Evolutionary conservation across 92 coral and sea anemone species (phyloP).

Genomic region (Porites lobata): DNA sequence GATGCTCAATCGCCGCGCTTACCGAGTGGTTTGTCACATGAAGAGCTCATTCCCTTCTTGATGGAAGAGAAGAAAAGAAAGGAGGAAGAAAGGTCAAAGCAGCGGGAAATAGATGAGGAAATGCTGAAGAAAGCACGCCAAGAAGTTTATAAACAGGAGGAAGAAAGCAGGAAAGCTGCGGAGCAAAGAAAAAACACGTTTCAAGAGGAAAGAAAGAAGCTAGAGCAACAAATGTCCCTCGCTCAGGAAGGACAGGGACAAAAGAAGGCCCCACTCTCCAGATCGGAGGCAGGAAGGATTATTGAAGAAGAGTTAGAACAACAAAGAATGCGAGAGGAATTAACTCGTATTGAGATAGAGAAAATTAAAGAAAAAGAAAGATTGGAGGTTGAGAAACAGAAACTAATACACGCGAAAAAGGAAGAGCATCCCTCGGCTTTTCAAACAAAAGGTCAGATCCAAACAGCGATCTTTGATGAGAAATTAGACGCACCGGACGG

Average conservation of each 20-base stretch:
- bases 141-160: slow-evolving; percentile 57
- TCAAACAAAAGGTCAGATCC: slow-evolving; percentile 31
- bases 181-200: slow-evolving; percentile 62
- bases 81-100: slow-evolving; percentile 77
- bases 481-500: background rate
- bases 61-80: slow-evolving; percentile 74
- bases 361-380: slow-evolving; percentile 56
- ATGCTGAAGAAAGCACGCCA: slow-evolving; percentile 74
- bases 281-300: slow-evolving; percentile 64
- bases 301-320: slow-evolving; percentile 75
- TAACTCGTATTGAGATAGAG: slow-evolving; percentile 62
- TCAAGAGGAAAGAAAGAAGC: slow-evolving; percentile 75
- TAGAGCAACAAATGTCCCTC: slow-evolving; percentile 67
- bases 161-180: slow-evolving; percentile 36
- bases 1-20: slow-evolving; percentile 15
- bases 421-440: slow-evolving; percentile 51
- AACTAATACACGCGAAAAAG: slow-evolving; percentile 34
- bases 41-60: slow-evolving; percentile 67
- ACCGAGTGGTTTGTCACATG: slow-evolving; percentile 54
- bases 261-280: slow-evolving; percentile 51
- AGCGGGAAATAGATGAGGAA: slow-evolving; percentile 80
- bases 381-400: slow-evolving; percentile 52
- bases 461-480: slow-evolving; percentile 40
- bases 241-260: slow-evolving; percentile 56
- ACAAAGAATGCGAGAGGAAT: slow-evolving; percentile 72